These are phyloP conservation scores for Tenebrosternarchus preto DNA, from an alignment of 2,113 vertebrate genomes.

Conservation along the genomic window DNA sequence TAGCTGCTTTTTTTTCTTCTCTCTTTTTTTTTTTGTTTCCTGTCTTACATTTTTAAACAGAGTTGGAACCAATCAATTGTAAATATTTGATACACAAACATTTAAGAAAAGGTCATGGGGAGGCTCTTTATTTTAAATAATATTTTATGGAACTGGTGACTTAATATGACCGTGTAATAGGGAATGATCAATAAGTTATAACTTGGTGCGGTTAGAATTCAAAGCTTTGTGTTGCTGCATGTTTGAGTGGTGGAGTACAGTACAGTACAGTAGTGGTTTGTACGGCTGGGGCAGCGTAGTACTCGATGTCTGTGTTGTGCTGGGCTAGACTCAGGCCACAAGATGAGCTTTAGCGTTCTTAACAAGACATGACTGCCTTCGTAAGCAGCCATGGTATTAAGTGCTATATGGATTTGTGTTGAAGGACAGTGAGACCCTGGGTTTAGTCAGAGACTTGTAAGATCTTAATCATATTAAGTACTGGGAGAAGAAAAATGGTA, in stretches of 20 bases:
- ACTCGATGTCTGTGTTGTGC: neutral
- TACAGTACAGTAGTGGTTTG: neutral
- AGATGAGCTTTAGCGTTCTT: neutral
- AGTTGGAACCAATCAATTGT: neutral
- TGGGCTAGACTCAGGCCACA: neutral
- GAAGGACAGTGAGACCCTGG: neutral
- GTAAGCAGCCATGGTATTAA: neutral
- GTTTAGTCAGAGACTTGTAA: neutral
- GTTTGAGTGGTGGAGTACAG: no score
- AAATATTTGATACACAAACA: neutral
- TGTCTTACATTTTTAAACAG: neutral
- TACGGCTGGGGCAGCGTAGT: neutral
- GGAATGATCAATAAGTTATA: no score
- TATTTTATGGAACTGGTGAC: neutral
- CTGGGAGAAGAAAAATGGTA: neutral
- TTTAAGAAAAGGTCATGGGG: neutral
- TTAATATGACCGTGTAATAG: neutral
- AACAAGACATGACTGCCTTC: neutral
- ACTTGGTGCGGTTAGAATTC: neutral
- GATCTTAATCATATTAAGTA: neutral
- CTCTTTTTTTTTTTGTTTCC: no score
- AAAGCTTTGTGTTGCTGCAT: neutral
- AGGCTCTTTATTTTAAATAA: neutral
- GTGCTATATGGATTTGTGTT: slow-evolving; percentile 5
- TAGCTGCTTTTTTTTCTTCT: no score